Percentiles rank a stretch among this genome's conserved stretches.
phyloP scores from a whole-genome alignment of 2,888 invertebrate genomes.

The Drosophila picticornis region DNA sequence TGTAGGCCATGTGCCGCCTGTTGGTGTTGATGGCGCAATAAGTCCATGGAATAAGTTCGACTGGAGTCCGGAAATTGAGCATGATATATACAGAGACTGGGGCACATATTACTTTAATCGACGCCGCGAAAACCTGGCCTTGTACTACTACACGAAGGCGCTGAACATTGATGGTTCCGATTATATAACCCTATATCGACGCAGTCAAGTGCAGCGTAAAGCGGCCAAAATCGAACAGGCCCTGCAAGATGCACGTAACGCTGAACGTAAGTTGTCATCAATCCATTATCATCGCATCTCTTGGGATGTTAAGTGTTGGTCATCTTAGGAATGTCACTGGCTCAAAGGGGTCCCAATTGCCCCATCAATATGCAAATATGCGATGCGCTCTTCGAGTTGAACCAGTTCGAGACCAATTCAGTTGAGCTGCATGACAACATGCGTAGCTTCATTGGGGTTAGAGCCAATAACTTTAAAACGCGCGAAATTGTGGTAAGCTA shows the following conservation, averaged over 20 bases:
- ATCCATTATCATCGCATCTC: neutral
- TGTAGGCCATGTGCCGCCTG: constrained; percentile 34
- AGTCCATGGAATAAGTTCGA: constrained; percentile 74
- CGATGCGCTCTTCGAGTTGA: constrained; percentile 82
- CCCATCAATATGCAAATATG: constrained; percentile 82
- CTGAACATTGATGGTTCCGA: constrained; percentile 72
- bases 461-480: constrained; percentile 67
- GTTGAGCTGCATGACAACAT: constrained; percentile 74
- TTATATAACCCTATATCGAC: constrained; percentile 72
- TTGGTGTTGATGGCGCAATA: constrained; percentile 62
- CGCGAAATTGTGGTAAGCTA: constrained; percentile 74
- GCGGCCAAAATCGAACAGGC: constrained; percentile 78
- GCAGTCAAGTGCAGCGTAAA: constrained; percentile 80
- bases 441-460: constrained; percentile 73
- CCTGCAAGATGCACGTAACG: constrained; percentile 71
- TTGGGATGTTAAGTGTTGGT: neutral
- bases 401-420: constrained; percentile 78
- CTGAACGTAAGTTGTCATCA: constrained; percentile 64
- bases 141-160: constrained; percentile 81
- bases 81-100: constrained; percentile 83
- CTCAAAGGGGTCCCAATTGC: constrained; percentile 61
- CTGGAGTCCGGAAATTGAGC: constrained; percentile 76
- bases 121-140: constrained; percentile 78
- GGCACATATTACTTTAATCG: constrained; percentile 80
- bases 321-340: constrained; percentile 31